phyloP scores from a whole-genome alignment of 2,797 vertebrate species.

The Micropoecilia bifurca region DNA sequence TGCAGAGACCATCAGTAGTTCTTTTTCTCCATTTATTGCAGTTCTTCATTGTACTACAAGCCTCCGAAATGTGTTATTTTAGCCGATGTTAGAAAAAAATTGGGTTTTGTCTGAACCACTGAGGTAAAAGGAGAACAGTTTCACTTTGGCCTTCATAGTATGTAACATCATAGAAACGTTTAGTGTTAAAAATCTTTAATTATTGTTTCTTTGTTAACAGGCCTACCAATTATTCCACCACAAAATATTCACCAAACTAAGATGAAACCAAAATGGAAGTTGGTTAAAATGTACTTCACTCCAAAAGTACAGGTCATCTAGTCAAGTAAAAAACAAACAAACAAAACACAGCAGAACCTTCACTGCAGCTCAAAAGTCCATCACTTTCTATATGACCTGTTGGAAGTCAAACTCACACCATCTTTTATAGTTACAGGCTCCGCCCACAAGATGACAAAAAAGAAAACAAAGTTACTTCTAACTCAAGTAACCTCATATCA shows the following conservation, averaged over 20 bases:
- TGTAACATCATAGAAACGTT: neutral
- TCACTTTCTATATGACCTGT: too few species aligned
- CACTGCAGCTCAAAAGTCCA: too few species aligned
- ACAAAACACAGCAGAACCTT: too few species aligned
- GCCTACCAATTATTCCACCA: neutral
- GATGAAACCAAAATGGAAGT: neutral
- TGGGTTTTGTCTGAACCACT: constrained; percentile 24
- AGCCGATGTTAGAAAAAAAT: constrained; percentile 38
- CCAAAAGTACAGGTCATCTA: neutral
- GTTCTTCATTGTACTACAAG: constrained; percentile 53
- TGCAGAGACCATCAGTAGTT: constrained; percentile 71
- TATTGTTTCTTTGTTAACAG: neutral
- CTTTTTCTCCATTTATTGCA: constrained; percentile 60
- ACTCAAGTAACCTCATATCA: too few species aligned
- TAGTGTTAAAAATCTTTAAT: neutral
- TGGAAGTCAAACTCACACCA: too few species aligned
- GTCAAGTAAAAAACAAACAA: too few species aligned
- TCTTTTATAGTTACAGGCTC: too few species aligned
- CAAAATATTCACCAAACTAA: neutral
- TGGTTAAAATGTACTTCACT: neutral
- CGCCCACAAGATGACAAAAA: too few species aligned
- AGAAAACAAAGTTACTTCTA: too few species aligned
- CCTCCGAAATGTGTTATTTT: constrained; percentile 40
- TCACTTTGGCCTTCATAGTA: neutral
- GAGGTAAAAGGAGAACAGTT: constrained; percentile 1